A percentile compares a stretch with the other conserved stretches of the same genome.
Evolutionary conservation across 2,113 vertebrate genomes (phyloP).

Genomic region (Accipiter cooperii): DNA sequence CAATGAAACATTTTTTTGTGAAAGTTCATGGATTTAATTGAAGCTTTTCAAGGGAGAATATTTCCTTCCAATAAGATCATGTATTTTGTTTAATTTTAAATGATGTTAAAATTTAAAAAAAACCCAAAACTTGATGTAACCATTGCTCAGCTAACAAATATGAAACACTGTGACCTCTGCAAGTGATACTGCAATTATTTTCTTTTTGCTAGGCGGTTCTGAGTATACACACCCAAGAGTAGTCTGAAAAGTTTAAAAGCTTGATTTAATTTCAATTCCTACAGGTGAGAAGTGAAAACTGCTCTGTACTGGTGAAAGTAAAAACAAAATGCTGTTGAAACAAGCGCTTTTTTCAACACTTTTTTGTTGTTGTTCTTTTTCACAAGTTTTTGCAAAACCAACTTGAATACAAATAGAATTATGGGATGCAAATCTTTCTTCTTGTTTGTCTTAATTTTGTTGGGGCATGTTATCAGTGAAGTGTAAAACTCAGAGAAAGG

Average conservation of each 20-base stretch:
- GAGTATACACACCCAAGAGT: accelerated
- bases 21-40: not conserved
- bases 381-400: not conserved
- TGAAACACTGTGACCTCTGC: not conserved
- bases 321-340: not conserved
- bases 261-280: not conserved
- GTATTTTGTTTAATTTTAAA: not conserved
- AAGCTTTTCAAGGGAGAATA: not conserved
- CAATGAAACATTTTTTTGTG: not conserved
- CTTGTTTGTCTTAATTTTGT: not conserved
- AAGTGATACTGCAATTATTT: not conserved
- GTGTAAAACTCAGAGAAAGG: not conserved
- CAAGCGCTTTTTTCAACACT: not conserved
- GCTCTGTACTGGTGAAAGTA: not conserved
- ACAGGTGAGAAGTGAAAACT: not conserved
- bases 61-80: not conserved
- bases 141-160: not conserved
- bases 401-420: not conserved
- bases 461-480: not conserved
- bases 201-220: not conserved
- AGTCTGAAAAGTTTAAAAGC: not conserved
- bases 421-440: not conserved
- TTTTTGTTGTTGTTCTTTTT: not conserved
- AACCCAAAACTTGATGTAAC: accelerated
- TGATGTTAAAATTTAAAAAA: not conserved